phyloP scores from a whole-genome alignment of 2,888 invertebrate species.

The Strigamia transsilvanica region DNA sequence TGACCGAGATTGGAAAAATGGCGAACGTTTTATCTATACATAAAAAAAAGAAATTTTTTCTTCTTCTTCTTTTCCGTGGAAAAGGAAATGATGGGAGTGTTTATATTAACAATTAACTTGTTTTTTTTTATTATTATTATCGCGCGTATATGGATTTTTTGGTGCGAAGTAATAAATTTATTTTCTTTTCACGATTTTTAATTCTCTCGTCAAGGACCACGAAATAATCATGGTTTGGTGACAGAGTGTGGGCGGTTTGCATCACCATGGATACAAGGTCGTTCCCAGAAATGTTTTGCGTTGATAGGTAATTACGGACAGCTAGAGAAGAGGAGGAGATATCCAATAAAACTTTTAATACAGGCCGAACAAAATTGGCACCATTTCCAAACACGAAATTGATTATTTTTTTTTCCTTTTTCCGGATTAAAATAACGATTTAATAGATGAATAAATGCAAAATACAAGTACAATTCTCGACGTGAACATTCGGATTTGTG shows the following conservation, averaged over 20 bases:
- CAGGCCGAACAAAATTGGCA: no score
- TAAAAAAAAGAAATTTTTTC: not conserved
- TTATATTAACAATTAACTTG: conserved; percentile 7
- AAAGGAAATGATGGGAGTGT: conserved; percentile 21
- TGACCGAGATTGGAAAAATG: conserved; percentile 34
- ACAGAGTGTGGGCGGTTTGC: not conserved
- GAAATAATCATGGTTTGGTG: conserved; percentile 25
- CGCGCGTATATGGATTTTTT: not conserved
- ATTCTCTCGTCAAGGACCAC: conserved; percentile 14
- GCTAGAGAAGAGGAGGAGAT: conserved; percentile 1
- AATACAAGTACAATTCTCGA: no score
- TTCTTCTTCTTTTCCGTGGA: not conserved
- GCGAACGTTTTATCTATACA: not conserved
- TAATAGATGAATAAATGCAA: no score
- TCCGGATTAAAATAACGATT: no score
- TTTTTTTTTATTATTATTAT: no score
- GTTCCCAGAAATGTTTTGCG: conserved; percentile 34
- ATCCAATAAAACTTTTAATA: conserved; percentile 1
- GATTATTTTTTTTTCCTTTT: not conserved
- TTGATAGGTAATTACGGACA: conserved; percentile 15
- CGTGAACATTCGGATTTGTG: no score
- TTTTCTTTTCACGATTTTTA: not conserved
- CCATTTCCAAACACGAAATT: not conserved
- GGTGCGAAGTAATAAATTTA: not conserved
- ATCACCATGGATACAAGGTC: conserved; percentile 24